A percentile compares a stretch with the other conserved stretches of the same genome.
These are phyloP conservation scores for Falco punctatus DNA, from an alignment of 2,113 vertebrate genomes.

Conservation along the genomic window DNA sequence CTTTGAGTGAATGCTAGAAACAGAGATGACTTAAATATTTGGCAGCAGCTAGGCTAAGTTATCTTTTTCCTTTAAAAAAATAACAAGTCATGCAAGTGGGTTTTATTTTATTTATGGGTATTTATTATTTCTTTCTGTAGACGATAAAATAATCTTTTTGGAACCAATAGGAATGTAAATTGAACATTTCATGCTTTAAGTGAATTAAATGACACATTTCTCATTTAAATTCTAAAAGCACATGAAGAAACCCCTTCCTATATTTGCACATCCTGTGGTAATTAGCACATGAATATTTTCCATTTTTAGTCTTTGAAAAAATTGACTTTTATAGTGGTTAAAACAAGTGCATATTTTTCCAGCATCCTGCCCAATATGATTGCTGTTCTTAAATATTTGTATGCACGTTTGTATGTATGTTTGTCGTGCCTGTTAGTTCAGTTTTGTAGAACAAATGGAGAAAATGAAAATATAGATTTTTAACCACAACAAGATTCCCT, in stretches of 20 bases:
- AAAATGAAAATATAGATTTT: constrained; percentile 49
- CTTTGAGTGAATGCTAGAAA: not conserved
- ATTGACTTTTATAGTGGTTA: not conserved
- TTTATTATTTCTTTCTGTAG: not conserved
- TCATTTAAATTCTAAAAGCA: not conserved
- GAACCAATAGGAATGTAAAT: constrained; percentile 1
- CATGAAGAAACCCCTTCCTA: not conserved
- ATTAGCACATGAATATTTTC: constrained; percentile 6
- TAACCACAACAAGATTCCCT: constrained; percentile 48
- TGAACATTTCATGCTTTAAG: not conserved
- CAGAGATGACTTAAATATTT: constrained; percentile 28
- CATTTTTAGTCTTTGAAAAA: not conserved
- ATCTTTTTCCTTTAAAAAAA: constrained; percentile 27
- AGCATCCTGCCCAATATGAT: not conserved
- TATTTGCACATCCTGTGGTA: not conserved
- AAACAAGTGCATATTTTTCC: not conserved
- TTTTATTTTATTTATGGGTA: constrained; percentile 24
- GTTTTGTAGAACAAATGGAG: constrained; percentile 49
- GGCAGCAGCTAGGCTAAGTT: constrained; percentile 34
- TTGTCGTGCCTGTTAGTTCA: constrained; percentile 30
- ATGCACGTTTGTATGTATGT: not conserved
- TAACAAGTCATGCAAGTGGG: not conserved
- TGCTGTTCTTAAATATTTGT: not conserved
- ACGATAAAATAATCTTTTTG: constrained; percentile 9
- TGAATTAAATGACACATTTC: not conserved